Evolutionary conservation across 2,888 invertebrate species (phyloP).

Genomic region (Muschampia plurimacula): DNA sequence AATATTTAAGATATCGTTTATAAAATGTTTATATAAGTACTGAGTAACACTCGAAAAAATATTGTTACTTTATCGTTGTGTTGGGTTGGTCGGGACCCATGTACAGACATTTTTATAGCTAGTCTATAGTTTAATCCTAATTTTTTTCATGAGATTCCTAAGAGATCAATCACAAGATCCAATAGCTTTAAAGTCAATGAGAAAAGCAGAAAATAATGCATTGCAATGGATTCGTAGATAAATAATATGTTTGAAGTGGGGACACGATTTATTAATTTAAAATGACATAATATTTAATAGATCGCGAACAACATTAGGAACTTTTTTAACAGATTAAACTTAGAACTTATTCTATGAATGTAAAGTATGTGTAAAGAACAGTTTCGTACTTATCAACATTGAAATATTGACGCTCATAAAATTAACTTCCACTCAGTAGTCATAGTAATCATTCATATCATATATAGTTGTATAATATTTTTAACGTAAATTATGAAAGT

Average conservation of each 20-base stretch:
- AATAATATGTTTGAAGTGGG: neutral
- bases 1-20: neutral
- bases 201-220: too few species aligned
- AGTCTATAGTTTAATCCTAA: neutral
- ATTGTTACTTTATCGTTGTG: slow-evolving; percentile 51
- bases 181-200: neutral
- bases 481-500: neutral
- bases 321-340: slow-evolving; percentile 6
- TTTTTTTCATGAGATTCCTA: slow-evolving; percentile 21
- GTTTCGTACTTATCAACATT: neutral
- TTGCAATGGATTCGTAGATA: too few species aligned
- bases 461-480: neutral
- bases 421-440: neutral
- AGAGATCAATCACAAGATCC: slow-evolving; percentile 16
- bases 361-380: neutral
- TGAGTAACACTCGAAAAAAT: neutral
- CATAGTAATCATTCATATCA: too few species aligned
- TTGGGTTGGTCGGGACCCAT: slow-evolving; percentile 49
- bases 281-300: neutral
- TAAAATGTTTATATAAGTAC: too few species aligned
- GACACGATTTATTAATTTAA: neutral
- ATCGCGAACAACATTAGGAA: slow-evolving; percentile 5
- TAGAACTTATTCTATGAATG: neutral
- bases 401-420: neutral
- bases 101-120: neutral